Evolutionary conservation across 2,113 vertebrate genomes (phyloP), one percentile per base, ranked within the genome.

Genomic region (Muntiacus muntjak): DNA sequence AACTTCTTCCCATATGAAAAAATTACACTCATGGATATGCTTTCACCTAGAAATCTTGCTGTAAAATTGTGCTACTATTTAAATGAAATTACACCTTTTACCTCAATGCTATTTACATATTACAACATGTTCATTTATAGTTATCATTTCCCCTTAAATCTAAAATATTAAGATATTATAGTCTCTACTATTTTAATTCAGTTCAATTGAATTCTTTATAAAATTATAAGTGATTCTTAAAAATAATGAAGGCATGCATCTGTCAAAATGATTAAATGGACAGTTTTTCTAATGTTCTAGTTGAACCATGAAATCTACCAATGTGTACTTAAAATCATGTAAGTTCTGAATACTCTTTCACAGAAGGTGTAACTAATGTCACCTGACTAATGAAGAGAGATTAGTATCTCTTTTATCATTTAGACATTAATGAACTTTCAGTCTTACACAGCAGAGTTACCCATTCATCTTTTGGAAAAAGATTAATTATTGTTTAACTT

Each of bases 401-500:
- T 98, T 98, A 98, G 96, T 97, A 98, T 98, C 97, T 98, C 96
- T 98, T 99, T 98, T 97, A 99, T 99, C 99, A 99, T 99, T 98
- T 99, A 99, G 99, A 99, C 98, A 97, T 99, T 99, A 99, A 99
- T 99, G 99, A 99, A 99, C 99, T 98, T 98, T 98, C 98, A 98
- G 98, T 98, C 98, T 98, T 99, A 98, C 95, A 97, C 97, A 98
- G 96, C 98, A 97, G 98, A 98, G 98, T 99, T 99, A 98, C 98
- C 98, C 99, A 99, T 98, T 98, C 94, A 99, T 99, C 99, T 99
- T 99, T 99, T 99, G 97, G 98, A 98, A 99, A 99, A 99, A 99
- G 99, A 99, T 98, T 99, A 99, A 99, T 99, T 99, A 99, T 99
- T 99, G 98, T 98, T 98, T 99, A 99, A 99, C 99, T 92, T 92